Evolutionary conservation across 1,140 invertebrate species (phyloP), one percentile per base, ranked within the genome.

Genomic region (Rhagoletis pomonella): DNA sequence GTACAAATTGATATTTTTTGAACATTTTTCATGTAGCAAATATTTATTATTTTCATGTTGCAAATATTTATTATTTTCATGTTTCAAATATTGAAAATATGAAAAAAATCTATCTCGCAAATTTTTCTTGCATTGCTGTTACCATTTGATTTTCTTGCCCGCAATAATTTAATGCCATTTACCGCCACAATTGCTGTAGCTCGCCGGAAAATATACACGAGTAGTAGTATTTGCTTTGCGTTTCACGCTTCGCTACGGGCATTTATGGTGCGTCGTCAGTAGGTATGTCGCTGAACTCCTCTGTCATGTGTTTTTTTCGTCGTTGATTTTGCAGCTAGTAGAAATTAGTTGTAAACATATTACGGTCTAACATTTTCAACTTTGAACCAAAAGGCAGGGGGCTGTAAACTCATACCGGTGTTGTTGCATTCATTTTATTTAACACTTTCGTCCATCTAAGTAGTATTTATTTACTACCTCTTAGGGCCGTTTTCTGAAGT

Each of bases 141-240:
- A 73, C 39, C 65, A 87, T 87, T 89, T 88, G 89, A 89, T 92
- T 91, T 90, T 91, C 91, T 92, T 92, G 91, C 89, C 65, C 86
- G 69, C 91, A 91, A 92, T 92, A 29, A 29, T 29, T 29, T 92
- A 91, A 88, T 90, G 89, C 89, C 89, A 59, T 87, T 88, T 87
- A 87, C 19, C 5, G n/a, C 77, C 65, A 50, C 42, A 77, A n/a
- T 47, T 73, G 50, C 55, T 50, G 77, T 19, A 85, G 47, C 17
- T 44, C 62, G 10, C 19, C 69, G 42, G 6, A 3, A 65, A 87
- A 42, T 84, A 84, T 64, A 81, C 29, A 1, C 29, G 29, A 29
- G 29, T 29, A 29, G 29, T 29, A 29, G 29, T 29, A 29, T 47
- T n/a, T 81, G 67, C 42, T 73, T n/a, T 42, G 50, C n/a, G 50